phyloP scores from a whole-genome alignment of 2,113 vertebrate genomes.

The Synodontis membranacea region DNA sequence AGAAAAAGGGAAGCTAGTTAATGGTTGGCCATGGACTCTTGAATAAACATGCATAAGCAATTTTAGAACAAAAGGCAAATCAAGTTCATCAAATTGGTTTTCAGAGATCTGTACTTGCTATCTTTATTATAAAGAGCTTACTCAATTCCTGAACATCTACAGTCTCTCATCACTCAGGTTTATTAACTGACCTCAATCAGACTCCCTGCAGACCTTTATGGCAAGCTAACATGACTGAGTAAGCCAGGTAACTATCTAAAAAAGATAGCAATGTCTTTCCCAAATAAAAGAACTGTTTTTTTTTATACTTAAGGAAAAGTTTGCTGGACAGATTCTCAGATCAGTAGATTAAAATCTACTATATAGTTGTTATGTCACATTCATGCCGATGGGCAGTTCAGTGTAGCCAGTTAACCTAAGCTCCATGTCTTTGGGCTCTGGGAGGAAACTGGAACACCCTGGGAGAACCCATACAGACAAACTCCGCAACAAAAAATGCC shows the following conservation, averaged over 20 bases:
- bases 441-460: no score
- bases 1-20: conserved; percentile 3
- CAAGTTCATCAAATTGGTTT: conserved; percentile 38
- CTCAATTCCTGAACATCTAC: neutral
- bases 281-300: neutral
- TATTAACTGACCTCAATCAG: neutral
- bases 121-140: neutral
- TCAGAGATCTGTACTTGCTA: neutral
- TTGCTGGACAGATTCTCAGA: neutral
- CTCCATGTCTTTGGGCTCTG: no score
- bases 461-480: no score
- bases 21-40: conserved; percentile 34
- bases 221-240: neutral
- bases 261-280: neutral
- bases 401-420: no score
- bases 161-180: neutral
- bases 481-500: no score
- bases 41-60: conserved; percentile 36
- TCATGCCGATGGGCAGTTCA: no score
- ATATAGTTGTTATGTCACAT: neutral
- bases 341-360: no score
- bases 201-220: neutral
- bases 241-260: neutral
- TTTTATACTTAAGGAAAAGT: neutral
- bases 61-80: conserved; percentile 32